Evolutionary conservation across 2,888 invertebrate genomes (phyloP).

Genomic region (Dryocosmus kuriphilus): DNA sequence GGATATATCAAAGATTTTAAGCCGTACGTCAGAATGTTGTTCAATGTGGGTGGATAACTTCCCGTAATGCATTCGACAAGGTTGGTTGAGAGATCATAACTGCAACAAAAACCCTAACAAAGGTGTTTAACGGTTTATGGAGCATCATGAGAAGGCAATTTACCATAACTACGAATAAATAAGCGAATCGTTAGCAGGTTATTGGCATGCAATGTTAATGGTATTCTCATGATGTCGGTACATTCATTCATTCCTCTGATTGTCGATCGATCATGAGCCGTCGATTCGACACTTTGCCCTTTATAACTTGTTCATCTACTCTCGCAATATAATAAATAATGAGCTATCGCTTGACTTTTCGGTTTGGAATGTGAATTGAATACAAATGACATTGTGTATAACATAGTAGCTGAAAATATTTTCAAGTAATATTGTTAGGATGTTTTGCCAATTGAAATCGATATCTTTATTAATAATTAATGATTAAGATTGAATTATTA

Average conservation of each 20-base stretch:
- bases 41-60: slow-evolving; percentile 45
- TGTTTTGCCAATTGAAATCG: too few relatives aligned
- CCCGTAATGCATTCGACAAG: slow-evolving; percentile 49
- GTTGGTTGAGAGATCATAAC: slow-evolving; percentile 45
- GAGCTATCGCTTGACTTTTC: neutral
- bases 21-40: slow-evolving; percentile 46
- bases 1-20: neutral
- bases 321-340: slow-evolving; percentile 5
- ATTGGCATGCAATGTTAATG: slow-evolving; percentile 14
- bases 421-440: neutral
- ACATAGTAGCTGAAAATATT: neutral
- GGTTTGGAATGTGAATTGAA: slow-evolving; percentile 13
- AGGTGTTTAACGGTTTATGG: slow-evolving; percentile 54
- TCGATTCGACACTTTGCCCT: slow-evolving; percentile 28
- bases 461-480: too few relatives aligned
- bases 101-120: slow-evolving; percentile 53
- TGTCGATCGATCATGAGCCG: slow-evolving; percentile 21
- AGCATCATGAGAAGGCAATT: slow-evolving; percentile 19
- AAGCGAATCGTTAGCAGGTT: slow-evolving; percentile 22
- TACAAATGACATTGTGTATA: slow-evolving; percentile 30
- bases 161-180: slow-evolving; percentile 10
- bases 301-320: slow-evolving; percentile 26
- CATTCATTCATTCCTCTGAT: slow-evolving; percentile 27
- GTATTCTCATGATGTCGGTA: slow-evolving; percentile 24
- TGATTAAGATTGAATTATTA: too few relatives aligned